Base-by-base conservation (phyloP, 37 sponge, comb jelly and placozoan species). In the Hexactinellida sp. region DNA sequence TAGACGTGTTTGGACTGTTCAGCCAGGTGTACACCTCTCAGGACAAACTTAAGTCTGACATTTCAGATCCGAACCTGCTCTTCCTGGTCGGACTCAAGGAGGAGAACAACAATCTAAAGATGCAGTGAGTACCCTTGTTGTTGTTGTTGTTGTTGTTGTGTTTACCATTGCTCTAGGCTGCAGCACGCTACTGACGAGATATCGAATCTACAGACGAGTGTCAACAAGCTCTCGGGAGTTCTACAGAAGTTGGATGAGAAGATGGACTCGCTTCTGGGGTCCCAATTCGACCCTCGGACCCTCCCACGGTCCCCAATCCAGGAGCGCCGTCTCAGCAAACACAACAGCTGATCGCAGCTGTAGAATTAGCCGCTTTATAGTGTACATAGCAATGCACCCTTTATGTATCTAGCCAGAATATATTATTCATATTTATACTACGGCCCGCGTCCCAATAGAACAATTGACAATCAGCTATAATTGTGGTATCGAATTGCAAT, bases 101-200 rank as follows among this genome's bases (percentile, higher is more conserved):
- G 34, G 76, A 63, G 76, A 63, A 63, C 76, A 63, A 63, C 76
- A 63, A 63, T 23, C 76, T 63, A 3, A 63, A 63, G 34, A 63
- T 63, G 30, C 76, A 63, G 76, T 63, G 5, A 63, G 76, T 63
- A n/a, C n/a, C n/a, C n/a, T n/a, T n/a, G n/a, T n/a, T n/a, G n/a
- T n/a, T 63, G 76, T 63, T 63, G 3, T 7, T 63, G 21, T 10
- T n/a, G 34, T 63, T 63, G 34, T 7, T 63, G 13, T n/a, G n/a
- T n/a, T n/a, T n/a, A n/a, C n/a, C n/a, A n/a, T n/a, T n/a, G n/a
- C 10, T 47, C 9, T 63, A 63, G 76, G 34, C 34, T 63, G 5
- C 76, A 63, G 34, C 32, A 28, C 34, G 76, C 76, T n/a, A 63
- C 28, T 32, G 76, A 63, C 34, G 30, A 63, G 76, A 63, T 63